Evolutionary conservation across 2,797 vertebrate genomes (phyloP).

Genomic region (Nannoperca obscura): DNA sequence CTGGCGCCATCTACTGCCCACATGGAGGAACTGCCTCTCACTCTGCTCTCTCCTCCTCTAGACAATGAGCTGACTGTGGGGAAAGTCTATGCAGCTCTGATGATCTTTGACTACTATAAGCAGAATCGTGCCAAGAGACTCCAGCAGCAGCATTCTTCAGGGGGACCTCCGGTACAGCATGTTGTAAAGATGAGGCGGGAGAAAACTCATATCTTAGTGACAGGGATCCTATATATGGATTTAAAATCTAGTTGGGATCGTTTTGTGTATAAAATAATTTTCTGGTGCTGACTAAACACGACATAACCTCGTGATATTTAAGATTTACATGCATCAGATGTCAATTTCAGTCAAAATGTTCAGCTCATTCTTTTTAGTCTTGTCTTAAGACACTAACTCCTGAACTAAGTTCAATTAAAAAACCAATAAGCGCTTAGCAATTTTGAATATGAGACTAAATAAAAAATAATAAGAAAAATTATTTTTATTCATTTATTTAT

Average conservation of each 20-base stretch:
- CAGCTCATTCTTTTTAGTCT: neutral
- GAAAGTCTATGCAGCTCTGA: constrained; percentile 96
- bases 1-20: constrained; percentile 63
- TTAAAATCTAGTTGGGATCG: neutral
- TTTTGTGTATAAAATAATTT: neutral
- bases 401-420: neutral
- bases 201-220: neutral
- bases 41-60: constrained; percentile 58
- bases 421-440: neutral
- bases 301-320: neutral
- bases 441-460: neutral
- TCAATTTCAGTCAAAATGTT: neutral
- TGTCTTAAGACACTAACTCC: neutral
- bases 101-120: constrained; percentile 99
- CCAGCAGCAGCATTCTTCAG: constrained; percentile 87
- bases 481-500: neutral
- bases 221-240: neutral
- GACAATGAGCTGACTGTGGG: constrained; percentile 98
- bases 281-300: neutral
- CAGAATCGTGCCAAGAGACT: constrained; percentile 94
- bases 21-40: neutral
- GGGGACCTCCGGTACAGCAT: constrained; percentile 74
- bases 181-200: neutral
- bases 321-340: neutral
- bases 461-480: neutral